Percentiles rank a stretch among this genome's conserved stretches.
Evolutionary conservation across 2,888 invertebrate species (phyloP).

Genomic region (Rhogogaster chlorosoma): DNA sequence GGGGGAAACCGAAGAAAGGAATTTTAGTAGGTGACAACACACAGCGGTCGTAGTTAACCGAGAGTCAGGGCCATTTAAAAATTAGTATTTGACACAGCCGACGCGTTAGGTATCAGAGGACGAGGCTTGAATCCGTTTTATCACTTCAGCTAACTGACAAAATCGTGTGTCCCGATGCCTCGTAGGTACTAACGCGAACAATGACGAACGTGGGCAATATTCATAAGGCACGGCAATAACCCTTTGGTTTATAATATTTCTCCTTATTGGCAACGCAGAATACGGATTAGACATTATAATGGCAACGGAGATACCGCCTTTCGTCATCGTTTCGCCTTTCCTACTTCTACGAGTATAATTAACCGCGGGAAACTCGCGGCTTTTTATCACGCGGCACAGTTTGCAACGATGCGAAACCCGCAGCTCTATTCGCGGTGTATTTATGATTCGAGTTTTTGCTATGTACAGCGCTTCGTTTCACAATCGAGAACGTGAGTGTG

Average conservation of each 20-base stretch:
- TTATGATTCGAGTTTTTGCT: conserved; percentile 14
- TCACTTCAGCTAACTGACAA: conserved; percentile 29
- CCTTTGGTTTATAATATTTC: background rate
- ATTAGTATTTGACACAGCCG: conserved; percentile 47
- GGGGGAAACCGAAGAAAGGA: conserved; percentile 30
- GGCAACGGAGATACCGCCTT: background rate
- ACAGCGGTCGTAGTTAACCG: conserved; percentile 19
- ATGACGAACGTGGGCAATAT: conserved; percentile 43
- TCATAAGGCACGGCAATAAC: background rate
- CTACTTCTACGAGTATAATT: conserved; percentile 6
- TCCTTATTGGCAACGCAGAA: conserved; percentile 1
- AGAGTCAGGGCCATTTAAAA: conserved; percentile 26
- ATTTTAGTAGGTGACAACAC: conserved; percentile 47
- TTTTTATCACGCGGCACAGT: background rate
- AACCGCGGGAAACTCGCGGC: background rate
- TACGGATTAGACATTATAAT: conserved; percentile 18
- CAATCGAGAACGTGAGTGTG: background rate
- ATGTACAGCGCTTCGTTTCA: background rate
- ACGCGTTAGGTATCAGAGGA: conserved; percentile 17
- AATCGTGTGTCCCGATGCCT: conserved; percentile 9
- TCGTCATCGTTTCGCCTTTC: background rate
- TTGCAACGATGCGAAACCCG: background rate
- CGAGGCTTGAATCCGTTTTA: conserved; percentile 47
- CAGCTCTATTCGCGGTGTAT: background rate
- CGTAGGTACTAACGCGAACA: background rate